Evolutionary conservation across 30 jellyfish, hydroid and myxozoan species (phyloP).

Genomic region (Nemopilema nomurai): DNA sequence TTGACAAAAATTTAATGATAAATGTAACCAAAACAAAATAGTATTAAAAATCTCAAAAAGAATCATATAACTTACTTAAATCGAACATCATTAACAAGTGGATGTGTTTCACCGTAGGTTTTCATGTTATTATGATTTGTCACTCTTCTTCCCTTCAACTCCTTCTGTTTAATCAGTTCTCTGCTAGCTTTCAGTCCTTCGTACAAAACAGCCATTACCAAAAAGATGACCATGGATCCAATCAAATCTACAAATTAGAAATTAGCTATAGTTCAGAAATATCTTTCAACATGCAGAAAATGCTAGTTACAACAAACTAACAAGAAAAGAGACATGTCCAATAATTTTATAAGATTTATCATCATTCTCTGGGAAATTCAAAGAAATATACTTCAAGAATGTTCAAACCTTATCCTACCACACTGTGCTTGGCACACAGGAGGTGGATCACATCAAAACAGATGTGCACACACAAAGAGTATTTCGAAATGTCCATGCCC

Average conservation of each 20-base stretch:
- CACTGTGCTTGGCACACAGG: too few species aligned
- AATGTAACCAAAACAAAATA: neutral
- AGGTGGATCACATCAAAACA: too few species aligned
- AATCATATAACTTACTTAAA: conserved; percentile 19
- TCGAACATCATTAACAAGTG: conserved; percentile 19
- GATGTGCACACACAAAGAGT: too few species aligned
- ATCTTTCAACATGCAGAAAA: neutral
- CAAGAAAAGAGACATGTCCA: too few species aligned
- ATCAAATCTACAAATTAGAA: conserved; percentile 21
- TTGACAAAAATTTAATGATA: too few species aligned
- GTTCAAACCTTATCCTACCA: too few species aligned
- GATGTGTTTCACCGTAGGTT: conserved; percentile 47
- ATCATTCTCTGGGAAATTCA: too few species aligned
- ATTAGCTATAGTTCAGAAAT: neutral
- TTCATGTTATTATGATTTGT: conserved; percentile 15
- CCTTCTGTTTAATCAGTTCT: conserved; percentile 39
- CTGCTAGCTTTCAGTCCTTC: conserved; percentile 69
- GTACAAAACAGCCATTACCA: conserved; percentile 20
- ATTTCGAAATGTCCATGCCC: too few species aligned
- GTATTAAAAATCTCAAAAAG: neutral
- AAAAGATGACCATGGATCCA: conserved; percentile 54
- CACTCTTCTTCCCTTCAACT: conserved; percentile 23
- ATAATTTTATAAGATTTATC: too few species aligned
- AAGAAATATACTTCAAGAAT: too few species aligned
- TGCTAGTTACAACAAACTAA: too few species aligned